These are phyloP conservation scores for Thamnaconus septentrionalis DNA, from an alignment of 2,113 vertebrate genomes.

Conservation along the genomic window DNA sequence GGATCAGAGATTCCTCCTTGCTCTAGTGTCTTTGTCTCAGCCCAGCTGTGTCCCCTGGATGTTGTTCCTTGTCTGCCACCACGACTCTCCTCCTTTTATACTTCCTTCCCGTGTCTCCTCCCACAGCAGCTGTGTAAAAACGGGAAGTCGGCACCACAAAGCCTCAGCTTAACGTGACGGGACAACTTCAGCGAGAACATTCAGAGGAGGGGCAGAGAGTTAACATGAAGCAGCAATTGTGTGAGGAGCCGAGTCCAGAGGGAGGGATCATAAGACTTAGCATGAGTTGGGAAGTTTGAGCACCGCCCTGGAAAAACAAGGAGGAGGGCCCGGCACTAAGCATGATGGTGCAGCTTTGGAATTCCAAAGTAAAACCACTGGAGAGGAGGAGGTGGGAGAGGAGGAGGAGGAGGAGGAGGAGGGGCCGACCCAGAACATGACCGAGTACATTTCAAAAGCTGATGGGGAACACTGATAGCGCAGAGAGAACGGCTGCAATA, in stretches of 20 bases:
- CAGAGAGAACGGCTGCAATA: conserved; percentile 3
- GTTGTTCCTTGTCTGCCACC: conserved; percentile 11
- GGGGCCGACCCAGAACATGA: conserved; percentile 52
- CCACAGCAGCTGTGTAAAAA: conserved; percentile 46
- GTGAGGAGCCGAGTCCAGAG: neutral
- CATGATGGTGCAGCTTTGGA: conserved; percentile 44
- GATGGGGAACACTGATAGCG: conserved; percentile 21
- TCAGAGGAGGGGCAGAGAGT: conserved; percentile 32
- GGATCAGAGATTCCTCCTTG: conserved; percentile 11
- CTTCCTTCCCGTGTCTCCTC: conserved; percentile 30
- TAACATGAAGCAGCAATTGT: conserved; percentile 63
- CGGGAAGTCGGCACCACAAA: conserved; percentile 50
- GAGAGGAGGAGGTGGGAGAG: no score
- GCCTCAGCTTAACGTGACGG: conserved; percentile 55
- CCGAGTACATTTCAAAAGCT: conserved; percentile 12
- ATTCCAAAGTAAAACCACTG: conserved; percentile 11
- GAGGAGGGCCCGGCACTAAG: conserved; percentile 23
- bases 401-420: conserved; percentile 49
- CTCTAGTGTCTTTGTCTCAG: neutral
- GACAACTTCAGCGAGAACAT: conserved; percentile 44
- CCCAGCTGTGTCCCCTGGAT: conserved; percentile 6
- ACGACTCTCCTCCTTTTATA: conserved; percentile 55
- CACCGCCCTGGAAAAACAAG: conserved; percentile 10
- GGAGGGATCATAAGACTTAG: conserved; percentile 21
- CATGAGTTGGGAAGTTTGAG: conserved; percentile 34